Evolutionary conservation across 2,113 vertebrate genomes (phyloP).

Genomic region (Tachycineta bicolor): DNA sequence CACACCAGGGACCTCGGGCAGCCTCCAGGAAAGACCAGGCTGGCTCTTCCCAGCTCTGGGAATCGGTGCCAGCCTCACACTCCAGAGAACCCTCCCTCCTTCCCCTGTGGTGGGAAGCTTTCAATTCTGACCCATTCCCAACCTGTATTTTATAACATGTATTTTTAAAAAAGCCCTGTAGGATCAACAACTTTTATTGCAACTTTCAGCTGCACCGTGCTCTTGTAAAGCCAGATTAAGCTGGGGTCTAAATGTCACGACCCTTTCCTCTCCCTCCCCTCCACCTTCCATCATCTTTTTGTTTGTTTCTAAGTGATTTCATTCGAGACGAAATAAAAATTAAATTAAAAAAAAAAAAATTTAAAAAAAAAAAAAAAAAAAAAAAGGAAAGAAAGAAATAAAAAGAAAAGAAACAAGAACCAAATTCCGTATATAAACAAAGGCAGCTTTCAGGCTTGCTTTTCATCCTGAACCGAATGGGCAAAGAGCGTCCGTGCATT

Average conservation of each 20-base stretch:
- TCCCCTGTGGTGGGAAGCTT: neutral
- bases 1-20: rapidly evolving
- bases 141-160: neutral
- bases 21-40: neutral
- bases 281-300: neutral
- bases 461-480: conserved; percentile 55
- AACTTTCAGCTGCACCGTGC: neutral
- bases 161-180: neutral
- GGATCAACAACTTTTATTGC: conserved; percentile 14
- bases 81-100: neutral
- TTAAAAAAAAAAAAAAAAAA: neutral
- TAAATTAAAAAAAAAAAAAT: no score
- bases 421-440: conserved; percentile 54
- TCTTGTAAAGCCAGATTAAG: conserved; percentile 32
- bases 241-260: neutral
- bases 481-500: conserved; percentile 42
- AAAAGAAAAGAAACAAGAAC: neutral
- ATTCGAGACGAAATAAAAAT: neutral
- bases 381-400: rapidly evolving
- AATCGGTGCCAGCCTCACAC: neutral
- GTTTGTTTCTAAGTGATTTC: conserved; percentile 6
- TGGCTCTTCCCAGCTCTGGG: neutral
- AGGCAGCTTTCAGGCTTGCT: conserved; percentile 48
- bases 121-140: conserved; percentile 1
- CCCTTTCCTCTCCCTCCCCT: neutral